These are phyloP conservation scores for Drosophila novamexicana DNA, from an alignment of 1,140 invertebrate genomes.

Conservation along the genomic window DNA sequence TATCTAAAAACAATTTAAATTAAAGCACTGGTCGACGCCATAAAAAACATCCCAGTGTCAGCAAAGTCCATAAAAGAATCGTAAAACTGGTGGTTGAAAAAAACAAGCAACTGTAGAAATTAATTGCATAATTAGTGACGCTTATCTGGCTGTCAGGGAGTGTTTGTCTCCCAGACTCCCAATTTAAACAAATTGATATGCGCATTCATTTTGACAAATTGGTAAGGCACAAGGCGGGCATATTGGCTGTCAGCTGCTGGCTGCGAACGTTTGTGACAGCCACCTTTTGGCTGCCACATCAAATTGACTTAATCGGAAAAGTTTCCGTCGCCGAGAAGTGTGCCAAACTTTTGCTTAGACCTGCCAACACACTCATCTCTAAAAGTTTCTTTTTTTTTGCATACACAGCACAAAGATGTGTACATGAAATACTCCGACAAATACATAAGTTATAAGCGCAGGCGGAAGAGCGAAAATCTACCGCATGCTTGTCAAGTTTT, in stretches of 20 bases:
- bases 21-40: slow-evolving; percentile 55
- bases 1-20: slow-evolving; percentile 76
- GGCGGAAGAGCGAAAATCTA: slow-evolving; percentile 8
- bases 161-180: neutral
- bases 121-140: slow-evolving; percentile 73
- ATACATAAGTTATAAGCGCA: neutral
- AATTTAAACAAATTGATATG: slow-evolving; percentile 21
- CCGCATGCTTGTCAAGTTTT: slow-evolving; percentile 9
- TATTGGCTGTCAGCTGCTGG: neutral
- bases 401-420: slow-evolving; percentile 7
- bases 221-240: neutral
- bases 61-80: slow-evolving; percentile 57
- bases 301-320: slow-evolving; percentile 65
- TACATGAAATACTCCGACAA: slow-evolving; percentile 1
- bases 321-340: slow-evolving; percentile 38
- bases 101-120: slow-evolving; percentile 40
- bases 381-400: slow-evolving; percentile 7
- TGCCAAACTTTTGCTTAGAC: slow-evolving; percentile 42
- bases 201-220: slow-evolving; percentile 1
- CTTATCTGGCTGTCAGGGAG: slow-evolving; percentile 21
- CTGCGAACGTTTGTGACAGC: slow-evolving; percentile 6
- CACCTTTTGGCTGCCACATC: slow-evolving; percentile 31
- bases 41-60: slow-evolving; percentile 47
- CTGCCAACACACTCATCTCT: slow-evolving; percentile 14
- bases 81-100: slow-evolving; percentile 47